Evolutionary conservation across 2,797 vertebrate species (phyloP).

Genomic region (Clamator glandarius): DNA sequence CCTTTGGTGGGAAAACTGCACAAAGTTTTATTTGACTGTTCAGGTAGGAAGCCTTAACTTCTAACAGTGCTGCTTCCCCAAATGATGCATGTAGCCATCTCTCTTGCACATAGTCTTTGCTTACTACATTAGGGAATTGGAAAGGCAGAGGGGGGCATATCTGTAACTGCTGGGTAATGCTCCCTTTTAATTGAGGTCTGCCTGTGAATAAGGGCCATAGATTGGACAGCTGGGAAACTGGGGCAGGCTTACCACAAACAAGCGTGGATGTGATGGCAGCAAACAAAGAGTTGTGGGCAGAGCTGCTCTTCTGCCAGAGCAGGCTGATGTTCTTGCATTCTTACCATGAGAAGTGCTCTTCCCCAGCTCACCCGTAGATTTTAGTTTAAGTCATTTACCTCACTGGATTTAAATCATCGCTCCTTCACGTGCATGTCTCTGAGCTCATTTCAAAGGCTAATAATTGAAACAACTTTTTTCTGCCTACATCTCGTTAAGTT

Average conservation of each 20-base stretch:
- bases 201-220: background rate
- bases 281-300: background rate
- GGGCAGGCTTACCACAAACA: background rate
- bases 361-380: background rate
- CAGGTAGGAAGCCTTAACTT: background rate
- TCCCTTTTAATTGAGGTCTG: background rate
- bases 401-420: background rate
- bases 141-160: background rate
- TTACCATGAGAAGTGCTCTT: fast-evolving
- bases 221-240: background rate
- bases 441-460: background rate
- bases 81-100: fast-evolving
- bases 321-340: background rate
- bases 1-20: conserved; percentile 32
- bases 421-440: background rate
- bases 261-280: background rate
- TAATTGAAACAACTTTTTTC: background rate
- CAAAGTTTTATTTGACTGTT: background rate
- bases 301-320: background rate
- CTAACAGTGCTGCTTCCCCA: background rate
- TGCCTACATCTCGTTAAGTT: background rate
- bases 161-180: background rate
- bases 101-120: background rate
- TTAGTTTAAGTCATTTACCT: background rate
- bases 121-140: background rate